A percentile compares a stretch with the other conserved stretches of the same genome.
Evolutionary conservation across 1,140 invertebrate species (phyloP).

Genomic region (Nasonia giraulti): DNA sequence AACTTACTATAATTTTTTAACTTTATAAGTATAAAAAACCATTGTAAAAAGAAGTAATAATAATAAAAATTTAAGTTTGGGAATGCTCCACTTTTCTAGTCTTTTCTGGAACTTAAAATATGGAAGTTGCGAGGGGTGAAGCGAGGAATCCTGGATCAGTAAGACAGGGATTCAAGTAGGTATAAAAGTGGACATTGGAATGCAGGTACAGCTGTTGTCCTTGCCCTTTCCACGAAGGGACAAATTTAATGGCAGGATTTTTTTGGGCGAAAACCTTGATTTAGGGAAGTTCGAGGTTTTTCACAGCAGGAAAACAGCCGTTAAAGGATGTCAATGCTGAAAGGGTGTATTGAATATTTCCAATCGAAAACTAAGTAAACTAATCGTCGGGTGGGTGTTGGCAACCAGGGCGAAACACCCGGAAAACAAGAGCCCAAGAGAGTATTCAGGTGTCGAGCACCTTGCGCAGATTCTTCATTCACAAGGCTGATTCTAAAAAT

Average conservation of each 20-base stretch:
- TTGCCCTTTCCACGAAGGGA: not conserved
- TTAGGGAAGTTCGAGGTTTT: conserved; percentile 61
- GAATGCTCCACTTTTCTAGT: too few relatives aligned
- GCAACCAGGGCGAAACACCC: conserved; percentile 55
- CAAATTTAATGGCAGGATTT: conserved; percentile 32
- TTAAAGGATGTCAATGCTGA: not conserved
- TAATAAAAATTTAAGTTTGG: not conserved
- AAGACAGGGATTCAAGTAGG: conserved; percentile 54
- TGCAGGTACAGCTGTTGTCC: not conserved
- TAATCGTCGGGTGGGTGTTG: conserved; percentile 50
- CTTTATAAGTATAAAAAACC: not conserved
- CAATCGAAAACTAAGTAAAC: too few relatives aligned
- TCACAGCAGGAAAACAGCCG: conserved; percentile 56
- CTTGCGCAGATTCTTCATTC: not conserved
- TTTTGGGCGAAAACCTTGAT: conserved; percentile 51
- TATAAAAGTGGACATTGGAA: conserved; percentile 7
- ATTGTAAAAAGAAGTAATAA: not conserved
- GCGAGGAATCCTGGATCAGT: conserved; percentile 58
- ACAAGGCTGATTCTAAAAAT: not conserved
- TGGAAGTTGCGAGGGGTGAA: conserved; percentile 53
- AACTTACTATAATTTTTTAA: not conserved
- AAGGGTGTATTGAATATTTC: not conserved
- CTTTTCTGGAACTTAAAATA: not conserved
- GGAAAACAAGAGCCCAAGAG: conserved; percentile 51
- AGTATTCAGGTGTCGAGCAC: conserved; percentile 37